Percentiles rank a stretch among this genome's conserved stretches.
phyloP scores from a whole-genome alignment of 2,888 invertebrate genomes.

The Pachycephus smyrnensis region DNA sequence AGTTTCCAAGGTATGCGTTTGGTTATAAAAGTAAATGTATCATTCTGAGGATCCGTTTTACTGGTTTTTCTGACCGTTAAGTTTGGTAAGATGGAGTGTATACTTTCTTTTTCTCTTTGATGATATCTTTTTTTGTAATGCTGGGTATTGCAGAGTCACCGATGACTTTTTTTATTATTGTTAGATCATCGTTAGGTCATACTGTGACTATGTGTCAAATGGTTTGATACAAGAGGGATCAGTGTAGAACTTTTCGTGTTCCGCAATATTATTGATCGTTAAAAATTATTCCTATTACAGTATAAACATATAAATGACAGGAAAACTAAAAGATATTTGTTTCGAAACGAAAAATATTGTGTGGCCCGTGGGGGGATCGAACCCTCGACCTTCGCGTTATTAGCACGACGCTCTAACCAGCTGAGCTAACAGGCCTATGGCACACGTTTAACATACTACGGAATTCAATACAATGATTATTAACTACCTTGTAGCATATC shows the following conservation, averaged over 20 bases:
- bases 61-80: background rate
- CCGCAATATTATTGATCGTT: too few species aligned
- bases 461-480: background rate
- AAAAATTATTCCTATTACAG: too few species aligned
- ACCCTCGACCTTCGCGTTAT: conserved; percentile 38
- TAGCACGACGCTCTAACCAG: conserved; percentile 26
- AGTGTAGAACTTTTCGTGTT: too few species aligned
- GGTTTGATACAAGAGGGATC: too few species aligned
- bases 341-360: background rate
- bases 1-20: background rate
- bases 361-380: conserved; percentile 37
- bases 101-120: background rate
- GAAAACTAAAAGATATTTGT: background rate
- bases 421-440: conserved; percentile 17
- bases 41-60: background rate
- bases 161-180: background rate
- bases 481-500: background rate
- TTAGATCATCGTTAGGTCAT: too few species aligned
- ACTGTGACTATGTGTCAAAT: too few species aligned
- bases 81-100: background rate
- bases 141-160: background rate
- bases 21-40: background rate
- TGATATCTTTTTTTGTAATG: background rate
- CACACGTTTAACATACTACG: background rate
- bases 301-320: background rate